Evolutionary conservation across 2,113 vertebrate species (phyloP).

Genomic region (Perognathus longimembris): DNA sequence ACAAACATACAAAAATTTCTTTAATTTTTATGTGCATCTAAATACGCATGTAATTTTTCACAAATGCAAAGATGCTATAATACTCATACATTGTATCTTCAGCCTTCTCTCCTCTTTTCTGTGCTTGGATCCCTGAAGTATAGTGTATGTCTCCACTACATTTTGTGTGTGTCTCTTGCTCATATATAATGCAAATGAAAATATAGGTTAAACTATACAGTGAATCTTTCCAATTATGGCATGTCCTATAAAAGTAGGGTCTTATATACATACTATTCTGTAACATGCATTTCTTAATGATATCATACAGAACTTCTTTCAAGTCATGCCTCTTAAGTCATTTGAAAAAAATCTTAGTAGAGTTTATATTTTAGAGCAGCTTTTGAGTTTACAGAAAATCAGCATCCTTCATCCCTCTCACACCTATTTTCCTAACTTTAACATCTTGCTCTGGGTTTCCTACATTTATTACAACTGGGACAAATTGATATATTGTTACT

Average conservation of each 20-base stretch:
- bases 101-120: background rate
- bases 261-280: background rate
- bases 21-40: background rate
- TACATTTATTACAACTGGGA: background rate
- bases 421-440: background rate
- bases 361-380: background rate
- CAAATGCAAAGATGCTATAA: background rate
- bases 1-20: background rate
- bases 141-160: background rate
- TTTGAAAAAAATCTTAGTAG: background rate
- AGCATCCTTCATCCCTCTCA: background rate
- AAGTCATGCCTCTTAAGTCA: conserved; percentile 15
- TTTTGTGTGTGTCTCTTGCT: conserved; percentile 30
- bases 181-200: conserved; percentile 6
- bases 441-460: background rate
- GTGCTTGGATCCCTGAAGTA: background rate
- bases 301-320: background rate
- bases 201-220: background rate
- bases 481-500: background rate
- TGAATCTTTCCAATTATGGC: conserved; percentile 20
- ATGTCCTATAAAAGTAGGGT: conserved; percentile 34
- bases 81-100: conserved; percentile 6
- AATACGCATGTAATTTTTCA: conserved; percentile 1
- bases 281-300: conserved; percentile 41
- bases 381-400: conserved; percentile 42